Conservation (phyloP, 2,797 vertebrate species). For the Liparis tanakae region DNA sequence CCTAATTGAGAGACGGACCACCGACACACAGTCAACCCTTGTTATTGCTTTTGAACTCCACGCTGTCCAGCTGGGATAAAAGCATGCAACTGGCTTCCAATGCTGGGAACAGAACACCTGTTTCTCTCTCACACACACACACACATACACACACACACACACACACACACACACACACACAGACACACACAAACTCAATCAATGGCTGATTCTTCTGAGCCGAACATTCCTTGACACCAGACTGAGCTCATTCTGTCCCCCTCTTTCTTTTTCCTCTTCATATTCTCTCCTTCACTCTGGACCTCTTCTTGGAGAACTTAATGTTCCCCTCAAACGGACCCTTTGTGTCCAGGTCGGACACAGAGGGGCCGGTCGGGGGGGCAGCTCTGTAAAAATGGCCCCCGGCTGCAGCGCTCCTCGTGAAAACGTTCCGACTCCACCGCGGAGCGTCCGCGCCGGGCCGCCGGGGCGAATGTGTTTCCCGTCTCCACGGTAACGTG, state of each 20-base stretch:
- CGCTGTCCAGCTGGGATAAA: neutral
- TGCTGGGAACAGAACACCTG: slow-evolving; percentile 48
- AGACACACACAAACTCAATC: slow-evolving; percentile 54
- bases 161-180: slow-evolving; percentile 39
- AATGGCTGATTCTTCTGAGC: slow-evolving; percentile 66
- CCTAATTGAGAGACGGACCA: too few species aligned
- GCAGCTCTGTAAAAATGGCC: slow-evolving; percentile 40
- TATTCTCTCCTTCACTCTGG: slow-evolving; percentile 60
- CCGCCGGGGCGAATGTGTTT: slow-evolving; percentile 49
- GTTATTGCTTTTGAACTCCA: too few species aligned
- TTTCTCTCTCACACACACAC: slow-evolving; percentile 36
- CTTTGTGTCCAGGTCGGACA: slow-evolving; percentile 71
- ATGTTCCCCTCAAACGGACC: slow-evolving; percentile 68
- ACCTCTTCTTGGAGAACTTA: slow-evolving; percentile 49
- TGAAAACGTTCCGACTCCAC: slow-evolving; percentile 76
- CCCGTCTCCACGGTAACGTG: slow-evolving; percentile 51
- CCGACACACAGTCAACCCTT: too few species aligned
- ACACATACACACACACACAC: slow-evolving; percentile 44
- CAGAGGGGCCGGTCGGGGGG: slow-evolving; percentile 19
- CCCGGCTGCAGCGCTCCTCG: slow-evolving; percentile 53
- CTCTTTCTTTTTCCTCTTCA: slow-evolving; percentile 58
- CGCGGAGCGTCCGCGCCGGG: slow-evolving; percentile 36
- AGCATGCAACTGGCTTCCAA: slow-evolving; percentile 20
- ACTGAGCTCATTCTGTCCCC: slow-evolving; percentile 64
- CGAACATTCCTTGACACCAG: slow-evolving; percentile 63